Percentiles rank a stretch among this genome's conserved stretches.
Evolutionary conservation across 1,140 invertebrate genomes (phyloP).

Genomic region (Amyelois transitella): DNA sequence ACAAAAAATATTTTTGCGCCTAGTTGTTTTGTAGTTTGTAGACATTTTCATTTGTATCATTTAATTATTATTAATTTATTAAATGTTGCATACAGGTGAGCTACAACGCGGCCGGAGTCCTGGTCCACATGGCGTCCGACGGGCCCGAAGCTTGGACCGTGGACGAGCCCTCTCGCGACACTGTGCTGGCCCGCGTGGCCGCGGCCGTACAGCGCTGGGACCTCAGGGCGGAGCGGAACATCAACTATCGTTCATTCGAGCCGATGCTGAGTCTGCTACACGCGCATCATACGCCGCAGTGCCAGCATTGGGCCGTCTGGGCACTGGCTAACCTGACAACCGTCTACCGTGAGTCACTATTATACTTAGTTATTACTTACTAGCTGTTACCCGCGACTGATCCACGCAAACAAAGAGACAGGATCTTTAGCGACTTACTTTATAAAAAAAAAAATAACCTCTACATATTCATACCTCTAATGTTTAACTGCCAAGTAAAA

Average conservation of each 20-base stretch:
- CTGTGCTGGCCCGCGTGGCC: constrained; percentile 85
- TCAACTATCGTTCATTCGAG: constrained; percentile 97
- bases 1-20: too few relatives aligned
- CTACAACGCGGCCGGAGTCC: constrained; percentile 97
- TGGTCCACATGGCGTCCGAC: constrained; percentile 96
- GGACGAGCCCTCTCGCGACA: constrained; percentile 79
- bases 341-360: constrained; percentile 87
- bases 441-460: too few relatives aligned
- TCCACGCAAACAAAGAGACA: too few relatives aligned
- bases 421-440: too few relatives aligned
- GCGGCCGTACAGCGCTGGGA: constrained; percentile 92
- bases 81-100: constrained; percentile 88
- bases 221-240: constrained; percentile 89
- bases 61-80: too few relatives aligned
- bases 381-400: background rate
- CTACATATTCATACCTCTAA: too few relatives aligned
- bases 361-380: background rate
- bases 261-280: constrained; percentile 89
- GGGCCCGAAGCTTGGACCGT: constrained; percentile 89
- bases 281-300: constrained; percentile 89
- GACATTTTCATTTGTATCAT: too few relatives aligned
- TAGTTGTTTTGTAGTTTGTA: too few relatives aligned
- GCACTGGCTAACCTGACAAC: constrained; percentile 96
- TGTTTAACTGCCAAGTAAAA: too few relatives aligned
- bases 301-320: constrained; percentile 98